A percentile compares a stretch with the other conserved stretches of the same genome.
Conservation (phyloP, 2,888 invertebrate species). For the Hydrotaea cyrtoneurina region DNA sequence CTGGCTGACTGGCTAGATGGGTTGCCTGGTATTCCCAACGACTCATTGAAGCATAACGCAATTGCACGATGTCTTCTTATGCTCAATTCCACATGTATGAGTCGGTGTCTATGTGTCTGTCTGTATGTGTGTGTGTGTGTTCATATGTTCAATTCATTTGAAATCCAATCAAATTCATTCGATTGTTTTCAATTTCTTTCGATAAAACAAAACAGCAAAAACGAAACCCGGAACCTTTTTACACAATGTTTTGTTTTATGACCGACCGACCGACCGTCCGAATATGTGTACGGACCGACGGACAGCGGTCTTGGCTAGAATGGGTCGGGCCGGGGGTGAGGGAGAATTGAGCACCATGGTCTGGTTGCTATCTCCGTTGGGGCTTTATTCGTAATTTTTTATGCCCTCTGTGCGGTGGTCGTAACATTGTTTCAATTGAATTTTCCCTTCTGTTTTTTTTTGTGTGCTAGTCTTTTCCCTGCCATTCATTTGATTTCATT, state of each 20-base stretch:
- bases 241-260: constrained; percentile 67
- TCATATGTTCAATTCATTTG: constrained; percentile 66
- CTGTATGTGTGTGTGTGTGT: constrained; percentile 49
- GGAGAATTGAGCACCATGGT: not conserved
- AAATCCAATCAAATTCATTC: constrained; percentile 70
- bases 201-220: constrained; percentile 49
- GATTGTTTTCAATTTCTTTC: constrained; percentile 71
- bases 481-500: constrained; percentile 35
- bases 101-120: constrained; percentile 13
- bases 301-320: too few species aligned
- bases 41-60: constrained; percentile 64
- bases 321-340: not conserved
- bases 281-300: constrained; percentile 35
- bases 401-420: constrained; percentile 43
- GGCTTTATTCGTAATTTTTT: constrained; percentile 47
- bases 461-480: not conserved
- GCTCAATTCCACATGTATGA: constrained; percentile 29
- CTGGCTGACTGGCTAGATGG: not conserved
- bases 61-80: constrained; percentile 65
- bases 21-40: constrained; percentile 38
- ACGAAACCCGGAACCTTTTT: constrained; percentile 64
- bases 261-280: constrained; percentile 20
- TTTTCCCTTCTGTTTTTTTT: constrained; percentile 64
- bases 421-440: constrained; percentile 67
- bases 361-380: constrained; percentile 12